These are phyloP conservation scores for Eidolon dupreanum DNA, from an alignment of 2,797 vertebrate species.

Conservation along the genomic window DNA sequence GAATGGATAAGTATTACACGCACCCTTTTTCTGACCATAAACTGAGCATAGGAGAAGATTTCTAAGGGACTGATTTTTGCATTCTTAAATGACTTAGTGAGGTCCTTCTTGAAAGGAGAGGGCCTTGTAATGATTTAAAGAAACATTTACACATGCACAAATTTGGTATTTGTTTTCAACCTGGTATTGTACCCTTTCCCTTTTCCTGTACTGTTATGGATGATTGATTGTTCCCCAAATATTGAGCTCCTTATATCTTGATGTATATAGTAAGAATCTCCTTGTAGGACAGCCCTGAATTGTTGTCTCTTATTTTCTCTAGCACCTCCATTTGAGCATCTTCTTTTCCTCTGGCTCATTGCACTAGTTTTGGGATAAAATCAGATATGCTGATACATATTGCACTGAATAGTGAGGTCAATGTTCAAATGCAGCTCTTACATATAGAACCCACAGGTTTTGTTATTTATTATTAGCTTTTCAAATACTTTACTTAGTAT, in stretches of 20 bases:
- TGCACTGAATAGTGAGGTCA: neutral
- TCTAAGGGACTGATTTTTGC: neutral
- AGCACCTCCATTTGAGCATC: neutral
- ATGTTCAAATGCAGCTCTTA: neutral
- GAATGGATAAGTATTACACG: neutral
- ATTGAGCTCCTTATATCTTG: neutral
- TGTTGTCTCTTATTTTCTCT: neutral
- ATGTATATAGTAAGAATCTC: neutral
- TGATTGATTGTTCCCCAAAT: neutral
- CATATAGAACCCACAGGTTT: rapidly evolving
- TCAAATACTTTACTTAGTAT: neutral
- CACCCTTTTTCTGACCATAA: neutral
- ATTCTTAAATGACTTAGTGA: neutral
- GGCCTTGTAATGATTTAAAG: neutral
- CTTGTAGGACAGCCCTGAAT: neutral
- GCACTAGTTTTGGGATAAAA: neutral
- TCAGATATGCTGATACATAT: neutral
- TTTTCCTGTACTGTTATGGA: neutral
- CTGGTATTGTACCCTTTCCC: neutral
- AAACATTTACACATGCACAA: neutral
- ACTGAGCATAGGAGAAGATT: neutral
- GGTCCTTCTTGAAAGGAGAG: neutral
- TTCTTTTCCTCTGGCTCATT: neutral
- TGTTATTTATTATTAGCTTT: neutral
- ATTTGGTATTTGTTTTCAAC: neutral